Percentiles rank a stretch among this genome's conserved stretches.
Evolutionary conservation across 2,888 invertebrate genomes (phyloP).

Genomic region (Syritta pipiens): DNA sequence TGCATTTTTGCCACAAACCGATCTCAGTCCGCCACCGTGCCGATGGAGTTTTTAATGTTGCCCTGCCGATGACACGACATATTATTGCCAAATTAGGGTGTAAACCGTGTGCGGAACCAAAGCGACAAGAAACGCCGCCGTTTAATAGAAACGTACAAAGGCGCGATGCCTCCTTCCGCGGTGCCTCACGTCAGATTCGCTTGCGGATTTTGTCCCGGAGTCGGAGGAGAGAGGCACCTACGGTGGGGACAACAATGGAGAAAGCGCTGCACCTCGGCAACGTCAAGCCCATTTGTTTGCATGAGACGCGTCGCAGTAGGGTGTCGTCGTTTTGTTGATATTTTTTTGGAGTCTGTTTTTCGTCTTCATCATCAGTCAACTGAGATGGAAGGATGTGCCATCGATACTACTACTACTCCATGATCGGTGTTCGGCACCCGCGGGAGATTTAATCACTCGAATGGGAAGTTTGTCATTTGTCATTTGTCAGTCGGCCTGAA

Average conservation of each 20-base stretch:
- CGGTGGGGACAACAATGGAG: constrained; percentile 56
- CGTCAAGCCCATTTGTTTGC: constrained; percentile 58
- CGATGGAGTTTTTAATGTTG: constrained; percentile 56
- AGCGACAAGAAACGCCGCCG: neutral
- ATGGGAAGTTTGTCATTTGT: constrained; percentile 56
- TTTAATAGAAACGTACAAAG: constrained; percentile 55
- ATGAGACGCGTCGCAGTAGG: too few species aligned
- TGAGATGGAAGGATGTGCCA: constrained; percentile 48
- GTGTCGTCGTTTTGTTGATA: too few species aligned
- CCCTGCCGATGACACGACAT: constrained; percentile 53
- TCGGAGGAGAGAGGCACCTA: constrained; percentile 18
- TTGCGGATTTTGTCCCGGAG: constrained; percentile 32
- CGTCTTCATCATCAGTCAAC: constrained; percentile 44
- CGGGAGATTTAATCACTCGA: constrained; percentile 30
- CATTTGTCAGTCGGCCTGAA: constrained; percentile 10
- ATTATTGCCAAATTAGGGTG: constrained; percentile 67
- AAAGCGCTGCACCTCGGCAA: constrained; percentile 56
- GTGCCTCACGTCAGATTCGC: constrained; percentile 30
- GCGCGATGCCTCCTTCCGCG: constrained; percentile 12
- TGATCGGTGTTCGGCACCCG: constrained; percentile 16
- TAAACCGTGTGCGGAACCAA: constrained; percentile 37
- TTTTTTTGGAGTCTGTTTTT: constrained; percentile 18
- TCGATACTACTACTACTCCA: neutral
- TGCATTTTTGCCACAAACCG: constrained; percentile 6
- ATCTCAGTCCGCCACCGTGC: too few species aligned